phyloP scores from a whole-genome alignment of 2,888 invertebrate species.

The Megaustenia siamemsis region DNA sequence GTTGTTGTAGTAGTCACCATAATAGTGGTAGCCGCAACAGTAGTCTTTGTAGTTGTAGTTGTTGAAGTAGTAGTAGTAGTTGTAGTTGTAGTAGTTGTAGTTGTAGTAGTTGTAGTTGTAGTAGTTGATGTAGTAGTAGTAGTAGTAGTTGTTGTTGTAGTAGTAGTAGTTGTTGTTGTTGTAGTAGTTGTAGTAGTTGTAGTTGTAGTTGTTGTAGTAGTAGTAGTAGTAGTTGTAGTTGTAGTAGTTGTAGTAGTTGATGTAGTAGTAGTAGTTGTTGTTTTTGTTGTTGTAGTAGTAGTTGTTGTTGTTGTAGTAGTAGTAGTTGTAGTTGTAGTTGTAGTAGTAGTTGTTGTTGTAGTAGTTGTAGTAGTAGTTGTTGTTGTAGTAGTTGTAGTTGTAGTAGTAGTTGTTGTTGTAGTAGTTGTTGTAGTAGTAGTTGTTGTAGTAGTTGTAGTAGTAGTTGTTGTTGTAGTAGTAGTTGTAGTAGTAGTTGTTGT shows the following conservation, averaged over 20 bases:
- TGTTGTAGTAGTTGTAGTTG: constrained; percentile 21
- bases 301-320: constrained; percentile 13
- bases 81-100: constrained; percentile 31
- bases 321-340: neutral
- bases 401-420: constrained; percentile 6
- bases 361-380: neutral
- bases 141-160: constrained; percentile 32
- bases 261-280: neutral
- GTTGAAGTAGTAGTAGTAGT: constrained; percentile 32
- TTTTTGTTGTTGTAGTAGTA: no score
- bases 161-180: constrained; percentile 43
- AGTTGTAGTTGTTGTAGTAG: constrained; percentile 42
- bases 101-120: constrained; percentile 36
- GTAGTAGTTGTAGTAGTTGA: constrained; percentile 25
- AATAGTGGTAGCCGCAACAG: neutral
- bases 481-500: neutral
- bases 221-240: constrained; percentile 41
- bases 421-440: constrained; percentile 20
- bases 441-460: no score
- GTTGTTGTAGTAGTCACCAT: constrained; percentile 5
- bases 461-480: no score
- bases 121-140: constrained; percentile 34
- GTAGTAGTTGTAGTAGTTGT: constrained; percentile 41
- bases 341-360: neutral
- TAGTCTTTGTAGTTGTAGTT: no score